Evolutionary conservation across 2,888 invertebrate genomes (phyloP).

Genomic region (Perdita meconis): DNA sequence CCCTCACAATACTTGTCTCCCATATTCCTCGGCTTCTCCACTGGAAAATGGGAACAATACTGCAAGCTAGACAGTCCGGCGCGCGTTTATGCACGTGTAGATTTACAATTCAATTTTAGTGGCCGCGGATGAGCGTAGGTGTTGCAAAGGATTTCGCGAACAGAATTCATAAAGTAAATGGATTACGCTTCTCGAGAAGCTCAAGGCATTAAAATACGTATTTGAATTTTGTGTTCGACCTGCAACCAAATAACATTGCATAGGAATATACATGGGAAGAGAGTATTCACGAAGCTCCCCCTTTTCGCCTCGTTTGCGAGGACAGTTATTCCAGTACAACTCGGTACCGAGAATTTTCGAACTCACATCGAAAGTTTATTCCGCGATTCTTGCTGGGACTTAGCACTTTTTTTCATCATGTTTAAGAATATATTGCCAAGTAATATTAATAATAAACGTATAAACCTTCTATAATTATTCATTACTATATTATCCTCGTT

Average conservation of each 20-base stretch:
- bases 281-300: slow-evolving; percentile 23
- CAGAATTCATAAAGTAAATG: slow-evolving; percentile 36
- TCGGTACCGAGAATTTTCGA: slow-evolving; percentile 37
- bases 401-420: slow-evolving; percentile 43
- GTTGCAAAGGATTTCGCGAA: slow-evolving; percentile 16
- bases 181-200: slow-evolving; percentile 13
- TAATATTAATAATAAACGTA: too few species aligned
- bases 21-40: too few species aligned
- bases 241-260: slow-evolving; percentile 30
- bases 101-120: slow-evolving; percentile 42
- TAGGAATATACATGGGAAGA: slow-evolving; percentile 18
- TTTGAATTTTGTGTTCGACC: slow-evolving; percentile 39
- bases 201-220: slow-evolving; percentile 37
- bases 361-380: slow-evolving; percentile 45
- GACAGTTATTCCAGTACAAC: slow-evolving; percentile 21
- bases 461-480: too few species aligned
- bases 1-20: too few species aligned
- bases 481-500: too few species aligned
- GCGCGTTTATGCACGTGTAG: slow-evolving; percentile 19
- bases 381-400: slow-evolving; percentile 49
- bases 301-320: slow-evolving; percentile 65
- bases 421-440: slow-evolving; percentile 56
- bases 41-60: neutral
- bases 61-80: neutral
- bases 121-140: slow-evolving; percentile 4